Evolutionary conservation across 2,113 vertebrate species (phyloP).

Genomic region (Lamprologus ornatipinnis): DNA sequence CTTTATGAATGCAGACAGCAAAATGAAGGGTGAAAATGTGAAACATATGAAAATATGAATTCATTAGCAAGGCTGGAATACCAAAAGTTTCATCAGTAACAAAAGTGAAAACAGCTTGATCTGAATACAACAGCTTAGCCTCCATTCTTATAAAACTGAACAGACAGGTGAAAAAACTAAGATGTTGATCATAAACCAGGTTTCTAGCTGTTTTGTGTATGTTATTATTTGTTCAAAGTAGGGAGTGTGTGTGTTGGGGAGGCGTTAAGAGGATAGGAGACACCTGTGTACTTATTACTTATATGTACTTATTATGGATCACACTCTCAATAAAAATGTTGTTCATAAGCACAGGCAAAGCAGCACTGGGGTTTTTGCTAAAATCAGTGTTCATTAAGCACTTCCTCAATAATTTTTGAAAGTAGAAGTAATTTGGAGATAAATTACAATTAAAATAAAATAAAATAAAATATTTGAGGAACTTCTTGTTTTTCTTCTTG

Average conservation of each 20-base stretch:
- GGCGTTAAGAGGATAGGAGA: neutral
- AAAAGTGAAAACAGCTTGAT: neutral
- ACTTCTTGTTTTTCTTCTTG: neutral
- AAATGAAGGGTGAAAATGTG: neutral
- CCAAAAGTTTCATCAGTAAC: neutral
- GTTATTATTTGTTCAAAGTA: neutral
- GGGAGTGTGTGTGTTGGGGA: neutral
- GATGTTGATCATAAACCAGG: neutral
- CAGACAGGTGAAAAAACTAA: neutral
- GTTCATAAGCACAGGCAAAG: neutral
- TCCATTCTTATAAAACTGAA: neutral
- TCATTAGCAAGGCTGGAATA: neutral
- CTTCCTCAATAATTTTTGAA: neutral
- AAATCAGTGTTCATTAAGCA: neutral
- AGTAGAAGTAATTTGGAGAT: neutral
- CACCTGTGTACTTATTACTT: neutral
- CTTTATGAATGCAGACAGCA: neutral
- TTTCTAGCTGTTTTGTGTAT: neutral
- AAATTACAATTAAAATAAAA: too few relatives aligned
- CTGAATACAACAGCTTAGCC: neutral
- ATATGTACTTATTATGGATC: neutral
- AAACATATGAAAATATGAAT: neutral
- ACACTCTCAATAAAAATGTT: neutral
- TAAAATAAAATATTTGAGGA: neutral
- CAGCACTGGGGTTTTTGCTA: neutral